These are phyloP conservation scores for Anoncus sp. DNA, from an alignment of 2,888 invertebrate genomes.

Conservation along the genomic window DNA sequence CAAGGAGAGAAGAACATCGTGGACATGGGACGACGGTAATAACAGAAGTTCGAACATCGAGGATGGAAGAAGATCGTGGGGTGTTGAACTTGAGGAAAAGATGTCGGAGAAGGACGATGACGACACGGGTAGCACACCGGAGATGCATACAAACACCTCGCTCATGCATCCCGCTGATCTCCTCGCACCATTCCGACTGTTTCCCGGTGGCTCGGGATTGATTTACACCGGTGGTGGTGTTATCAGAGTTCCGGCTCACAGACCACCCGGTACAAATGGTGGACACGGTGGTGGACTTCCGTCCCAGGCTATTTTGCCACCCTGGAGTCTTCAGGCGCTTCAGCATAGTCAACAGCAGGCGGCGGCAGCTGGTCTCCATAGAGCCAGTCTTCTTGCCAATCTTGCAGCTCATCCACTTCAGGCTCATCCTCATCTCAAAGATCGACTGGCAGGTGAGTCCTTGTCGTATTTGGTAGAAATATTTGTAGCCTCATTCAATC, in stretches of 20 bases:
- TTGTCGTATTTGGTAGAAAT: background rate
- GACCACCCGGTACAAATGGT: slow-evolving; percentile 86
- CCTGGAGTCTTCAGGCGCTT: slow-evolving; percentile 80
- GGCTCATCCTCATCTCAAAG: slow-evolving; percentile 81
- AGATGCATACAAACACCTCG: slow-evolving; percentile 71
- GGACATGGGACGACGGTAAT: slow-evolving; percentile 78
- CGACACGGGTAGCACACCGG: slow-evolving; percentile 78
- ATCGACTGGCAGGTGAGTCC: slow-evolving; percentile 79
- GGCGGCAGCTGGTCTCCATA: slow-evolving; percentile 79
- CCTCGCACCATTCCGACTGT: slow-evolving; percentile 75
- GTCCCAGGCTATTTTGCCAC: slow-evolving; percentile 75
- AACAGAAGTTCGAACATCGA: slow-evolving; percentile 73
- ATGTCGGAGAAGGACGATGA: slow-evolving; percentile 80
- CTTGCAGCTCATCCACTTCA: slow-evolving; percentile 81
- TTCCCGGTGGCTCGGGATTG: slow-evolving; percentile 78
- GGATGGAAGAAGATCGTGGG: slow-evolving; percentile 79
- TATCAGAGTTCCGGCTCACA: slow-evolving; percentile 92
- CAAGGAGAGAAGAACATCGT: slow-evolving; percentile 77
- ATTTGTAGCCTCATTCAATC: background rate
- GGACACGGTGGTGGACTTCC: slow-evolving; percentile 71
- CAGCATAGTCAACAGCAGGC: slow-evolving; percentile 80
- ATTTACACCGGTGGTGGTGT: slow-evolving; percentile 87
- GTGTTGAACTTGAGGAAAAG: slow-evolving; percentile 77
- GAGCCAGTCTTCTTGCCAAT: slow-evolving; percentile 81
- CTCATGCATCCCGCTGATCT: slow-evolving; percentile 75